Base-by-base conservation (phyloP, 2,888 invertebrate species). In the Lasioglossum zephyrum region DNA sequence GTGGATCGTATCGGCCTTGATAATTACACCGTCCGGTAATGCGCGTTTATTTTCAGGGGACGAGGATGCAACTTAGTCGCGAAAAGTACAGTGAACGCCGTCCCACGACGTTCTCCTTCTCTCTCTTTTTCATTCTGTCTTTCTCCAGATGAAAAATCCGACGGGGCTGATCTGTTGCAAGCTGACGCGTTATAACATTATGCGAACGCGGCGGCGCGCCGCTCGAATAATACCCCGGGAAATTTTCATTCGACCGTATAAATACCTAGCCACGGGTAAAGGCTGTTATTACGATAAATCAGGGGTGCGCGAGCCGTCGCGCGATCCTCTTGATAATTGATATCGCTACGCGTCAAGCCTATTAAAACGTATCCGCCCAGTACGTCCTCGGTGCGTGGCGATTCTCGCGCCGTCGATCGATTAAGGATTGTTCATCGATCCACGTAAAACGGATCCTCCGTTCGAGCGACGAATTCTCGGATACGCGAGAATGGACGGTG, bases 231-330 rank as follows among this genome's bases (percentile, higher is more conserved):
- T 63, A 63, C 60, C 16, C 39, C 77, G 53, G 79, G 70, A 66
- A 84, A 84, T 73, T 78, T 49, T 78, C 69, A 84, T 84, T 26
- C 60, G 73, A 60, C 31, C 70, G 78, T 74, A 72, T 72, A 83
- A 83, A 84, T 84, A 74, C 47, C 44, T 69, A 66, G 36, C 66
- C 66, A 18, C 60, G 18, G 49, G 36, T 9, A 63, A 75, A 60
- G 85, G 39, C 53, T 79, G 84, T 84, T 72, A 84, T 85, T 84
- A 79, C 84, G 84, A 85, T 84, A 79, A 84, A 85, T 85, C 84
- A 79, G 47, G 72, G 49, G 49, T 16, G 73, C 53, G 44, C 72
- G 36, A n/a, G 44, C 53, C 66, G n/a, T 73, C 79, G 72, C 82
- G 66, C 73, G 80, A 82, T 79, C 73, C 22, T 57, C 47, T 66